phyloP scores from a whole-genome alignment of 2,888 invertebrate genomes.

The Eilema depressum region DNA sequence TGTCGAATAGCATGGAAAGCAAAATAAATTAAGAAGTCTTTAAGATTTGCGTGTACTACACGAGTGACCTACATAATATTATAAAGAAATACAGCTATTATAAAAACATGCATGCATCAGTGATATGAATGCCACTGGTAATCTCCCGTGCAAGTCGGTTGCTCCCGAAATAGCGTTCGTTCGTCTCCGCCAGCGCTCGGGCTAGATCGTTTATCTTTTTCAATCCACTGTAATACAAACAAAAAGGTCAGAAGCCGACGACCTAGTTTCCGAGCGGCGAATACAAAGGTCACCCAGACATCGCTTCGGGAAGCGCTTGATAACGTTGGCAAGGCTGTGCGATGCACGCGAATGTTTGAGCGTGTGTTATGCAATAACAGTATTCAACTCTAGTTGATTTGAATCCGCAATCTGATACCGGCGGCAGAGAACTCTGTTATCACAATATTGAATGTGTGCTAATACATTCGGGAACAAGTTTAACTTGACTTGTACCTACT shows the following conservation, averaged over 20 bases:
- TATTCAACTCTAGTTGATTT: constrained; percentile 46
- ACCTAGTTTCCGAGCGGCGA: constrained; percentile 78
- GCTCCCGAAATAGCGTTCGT: constrained; percentile 73
- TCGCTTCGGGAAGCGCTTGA: constrained; percentile 79
- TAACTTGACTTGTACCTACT: neutral
- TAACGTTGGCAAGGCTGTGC: constrained; percentile 79
- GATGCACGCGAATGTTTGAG: constrained; percentile 62
- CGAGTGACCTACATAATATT: constrained; percentile 50
- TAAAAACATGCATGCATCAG: constrained; percentile 53
- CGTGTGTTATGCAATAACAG: constrained; percentile 62
- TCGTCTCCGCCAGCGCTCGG: constrained; percentile 64
- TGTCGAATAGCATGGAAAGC: constrained; percentile 30
- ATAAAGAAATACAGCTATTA: constrained; percentile 25
- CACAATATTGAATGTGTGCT: neutral
- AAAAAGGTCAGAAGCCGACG: constrained; percentile 84
- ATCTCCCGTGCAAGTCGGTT: constrained; percentile 55
- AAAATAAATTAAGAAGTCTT: constrained; percentile 20
- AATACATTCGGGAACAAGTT: neutral
- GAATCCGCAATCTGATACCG: constrained; percentile 51
- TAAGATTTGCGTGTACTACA: constrained; percentile 27
- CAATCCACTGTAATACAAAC: constrained; percentile 75
- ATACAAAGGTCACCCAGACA: constrained; percentile 81
- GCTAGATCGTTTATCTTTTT: constrained; percentile 72
- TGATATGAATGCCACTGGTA: constrained; percentile 44
- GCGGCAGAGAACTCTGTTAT: constrained; percentile 29